Evolutionary conservation across 1,140 invertebrate species (phyloP).

Genomic region (Plodia interpunctella): DNA sequence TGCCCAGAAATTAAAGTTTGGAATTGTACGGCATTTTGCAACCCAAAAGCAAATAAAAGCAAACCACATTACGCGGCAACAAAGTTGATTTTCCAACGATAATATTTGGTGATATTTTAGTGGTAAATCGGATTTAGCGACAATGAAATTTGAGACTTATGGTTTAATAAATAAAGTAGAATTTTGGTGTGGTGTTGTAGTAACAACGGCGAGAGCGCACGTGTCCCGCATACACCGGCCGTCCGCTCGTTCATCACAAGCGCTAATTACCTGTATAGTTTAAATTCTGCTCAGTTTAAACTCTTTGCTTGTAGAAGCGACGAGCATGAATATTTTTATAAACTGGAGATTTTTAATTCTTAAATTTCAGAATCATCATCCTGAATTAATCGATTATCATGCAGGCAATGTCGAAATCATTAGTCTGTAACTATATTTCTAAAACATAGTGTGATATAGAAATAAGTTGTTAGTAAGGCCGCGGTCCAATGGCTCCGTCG

Average conservation of each 20-base stretch:
- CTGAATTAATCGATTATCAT: neutral
- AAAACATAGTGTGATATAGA: too few species aligned
- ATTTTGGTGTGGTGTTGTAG: neutral
- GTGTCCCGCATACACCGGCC: conserved; percentile 8
- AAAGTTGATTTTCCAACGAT: neutral
- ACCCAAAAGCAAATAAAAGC: neutral
- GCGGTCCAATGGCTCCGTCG: too few species aligned
- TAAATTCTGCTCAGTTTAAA: conserved; percentile 13
- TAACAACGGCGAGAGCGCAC: conserved; percentile 4
- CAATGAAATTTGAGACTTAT: neutral
- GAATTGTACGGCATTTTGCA: neutral
- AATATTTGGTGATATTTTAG: neutral
- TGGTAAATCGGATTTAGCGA: neutral
- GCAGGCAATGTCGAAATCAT: too few species aligned
- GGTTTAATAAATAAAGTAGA: neutral
- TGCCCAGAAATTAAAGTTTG: conserved; percentile 11
- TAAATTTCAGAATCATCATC: neutral
- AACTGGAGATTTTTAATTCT: neutral
- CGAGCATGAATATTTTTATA: neutral
- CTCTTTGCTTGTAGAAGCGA: neutral
- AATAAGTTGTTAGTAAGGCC: too few species aligned
- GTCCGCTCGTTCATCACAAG: conserved; percentile 10
- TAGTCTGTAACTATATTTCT: too few species aligned
- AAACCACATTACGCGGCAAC: neutral
- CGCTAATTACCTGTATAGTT: conserved; percentile 13